Conservation (phyloP, 2,797 vertebrate species). For the Fringilla coelebs region DNA sequence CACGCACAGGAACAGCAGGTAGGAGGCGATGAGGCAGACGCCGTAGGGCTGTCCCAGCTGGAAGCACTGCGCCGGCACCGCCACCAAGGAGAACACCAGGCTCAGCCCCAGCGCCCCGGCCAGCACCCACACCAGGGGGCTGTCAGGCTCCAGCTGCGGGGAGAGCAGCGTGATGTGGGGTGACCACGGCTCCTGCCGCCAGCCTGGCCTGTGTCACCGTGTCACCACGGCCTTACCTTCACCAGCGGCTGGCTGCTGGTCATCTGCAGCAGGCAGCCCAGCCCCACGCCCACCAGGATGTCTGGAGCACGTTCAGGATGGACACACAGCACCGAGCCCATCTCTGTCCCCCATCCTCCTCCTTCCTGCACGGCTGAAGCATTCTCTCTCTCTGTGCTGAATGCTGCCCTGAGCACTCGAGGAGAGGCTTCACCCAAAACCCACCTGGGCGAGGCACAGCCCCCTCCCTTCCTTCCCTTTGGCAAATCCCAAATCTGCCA, state of each 20-base stretch:
- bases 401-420: neutral
- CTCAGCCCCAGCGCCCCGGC: conserved; percentile 88
- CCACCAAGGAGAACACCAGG: conserved; percentile 87
- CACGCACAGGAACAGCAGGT: conserved; percentile 82
- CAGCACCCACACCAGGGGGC: conserved; percentile 89
- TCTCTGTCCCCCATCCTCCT: neutral
- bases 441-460: accelerated
- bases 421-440: neutral
- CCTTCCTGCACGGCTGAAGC: neutral
- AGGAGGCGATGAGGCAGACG: conserved; percentile 85
- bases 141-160: conserved; percentile 84
- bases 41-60: conserved; percentile 81
- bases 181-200: accelerated
- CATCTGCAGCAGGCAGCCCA: conserved; percentile 89
- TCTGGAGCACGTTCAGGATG: conserved; percentile 82
- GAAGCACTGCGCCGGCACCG: conserved; percentile 86
- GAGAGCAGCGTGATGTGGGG: accelerated
- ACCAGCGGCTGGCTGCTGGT: conserved; percentile 68
- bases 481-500: neutral
- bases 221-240: conserved; percentile 71
- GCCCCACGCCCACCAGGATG: conserved; percentile 91
- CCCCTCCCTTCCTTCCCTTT: neutral
- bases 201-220: accelerated
- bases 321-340: accelerated
- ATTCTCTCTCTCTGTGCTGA: neutral